Evolutionary conservation across 2,888 invertebrate genomes (phyloP).

Genomic region (Tyria jacobaeae): DNA sequence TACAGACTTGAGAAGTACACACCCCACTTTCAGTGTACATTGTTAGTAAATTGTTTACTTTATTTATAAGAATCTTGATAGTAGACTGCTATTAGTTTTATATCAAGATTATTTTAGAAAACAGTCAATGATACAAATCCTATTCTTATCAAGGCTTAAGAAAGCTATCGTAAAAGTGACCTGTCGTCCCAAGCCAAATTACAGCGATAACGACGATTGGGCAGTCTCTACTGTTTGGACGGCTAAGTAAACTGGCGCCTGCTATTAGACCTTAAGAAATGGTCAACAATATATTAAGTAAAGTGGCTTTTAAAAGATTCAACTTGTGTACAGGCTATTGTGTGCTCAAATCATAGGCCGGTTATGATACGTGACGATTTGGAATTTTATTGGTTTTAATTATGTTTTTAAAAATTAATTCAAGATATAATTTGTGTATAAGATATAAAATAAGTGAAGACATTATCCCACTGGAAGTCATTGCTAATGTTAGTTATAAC

Average conservation of each 20-base stretch:
- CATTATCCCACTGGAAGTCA: too few relatives aligned
- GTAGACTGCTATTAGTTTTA: background rate
- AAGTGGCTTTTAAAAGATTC: conserved; percentile 50
- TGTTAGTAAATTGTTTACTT: too few relatives aligned
- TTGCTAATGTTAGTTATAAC: too few relatives aligned
- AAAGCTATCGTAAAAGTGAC: conserved; percentile 7
- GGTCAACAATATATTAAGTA: conserved; percentile 51
- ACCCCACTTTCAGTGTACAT: too few relatives aligned
- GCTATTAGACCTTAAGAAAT: conserved; percentile 65
- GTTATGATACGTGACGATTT: background rate
- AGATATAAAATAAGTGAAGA: too few relatives aligned
- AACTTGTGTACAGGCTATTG: conserved; percentile 26
- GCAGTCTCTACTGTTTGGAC: conserved; percentile 56
- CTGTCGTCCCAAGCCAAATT: conserved; percentile 11
- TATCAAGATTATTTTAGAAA: background rate
- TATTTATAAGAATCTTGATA: background rate
- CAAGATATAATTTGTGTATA: too few relatives aligned
- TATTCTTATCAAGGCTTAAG: too few relatives aligned
- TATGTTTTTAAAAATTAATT: background rate
- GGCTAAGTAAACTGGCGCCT: conserved; percentile 60
- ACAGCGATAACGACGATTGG: conserved; percentile 7
- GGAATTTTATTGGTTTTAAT: background rate
- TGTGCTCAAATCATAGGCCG: background rate
- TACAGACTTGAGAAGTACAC: too few relatives aligned
- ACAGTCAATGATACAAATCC: too few relatives aligned